Evolutionary conservation across 2,797 vertebrate genomes (phyloP), one percentile per base, ranked within the genome.

Genomic region (Rhodeus uyekii): DNA sequence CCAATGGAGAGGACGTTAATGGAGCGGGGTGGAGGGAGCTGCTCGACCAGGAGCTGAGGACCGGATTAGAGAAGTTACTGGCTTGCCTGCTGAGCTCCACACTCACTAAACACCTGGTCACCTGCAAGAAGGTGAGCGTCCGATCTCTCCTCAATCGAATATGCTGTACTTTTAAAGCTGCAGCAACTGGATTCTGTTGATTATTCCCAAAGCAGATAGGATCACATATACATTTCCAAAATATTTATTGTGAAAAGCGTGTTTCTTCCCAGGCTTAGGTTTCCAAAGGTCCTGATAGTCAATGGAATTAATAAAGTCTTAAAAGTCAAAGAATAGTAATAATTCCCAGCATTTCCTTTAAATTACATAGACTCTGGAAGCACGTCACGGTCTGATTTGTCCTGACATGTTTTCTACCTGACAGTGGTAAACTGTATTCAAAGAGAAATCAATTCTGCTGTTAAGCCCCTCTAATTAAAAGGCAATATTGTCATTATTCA

Each of bases 1-100:
- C 93, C 27, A 93, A 94, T 22, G 92, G 27, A 36, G 64, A 38
- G 10, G 72, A 67, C n/a, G 34, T 75, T 5, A 65, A 12, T 16
- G 76, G 61, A 71, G 81, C 58, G 10, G 81, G 93, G 75, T 97
- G 97, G 96, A 94, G 95, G 85, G 96, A 96, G 83, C 93, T 97
- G 80, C 94, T 98, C 48, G 92, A 94, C 55, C 93, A 95, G 3
- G 96, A 97, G 89, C 93, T 97, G 18, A 92, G 94, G 78, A 92
- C 95, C 0, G 96, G 96, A 0, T 93, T 97, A 80, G 95, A 96
- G 85, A 96, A 96, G 81, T 95, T 98, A 81, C 92, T 97, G 24
- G 95, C 96, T 24, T 96, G 96, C 81, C 90, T 98, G 75, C 91
- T 97, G 44, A 95, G 92, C 44, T 95, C 97, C 72, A 95, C 94